A percentile compares a stretch with the other conserved stretches of the same genome.
Evolutionary conservation across 1,140 invertebrate genomes (phyloP).

Genomic region (Scaptomyza graminum): DNA sequence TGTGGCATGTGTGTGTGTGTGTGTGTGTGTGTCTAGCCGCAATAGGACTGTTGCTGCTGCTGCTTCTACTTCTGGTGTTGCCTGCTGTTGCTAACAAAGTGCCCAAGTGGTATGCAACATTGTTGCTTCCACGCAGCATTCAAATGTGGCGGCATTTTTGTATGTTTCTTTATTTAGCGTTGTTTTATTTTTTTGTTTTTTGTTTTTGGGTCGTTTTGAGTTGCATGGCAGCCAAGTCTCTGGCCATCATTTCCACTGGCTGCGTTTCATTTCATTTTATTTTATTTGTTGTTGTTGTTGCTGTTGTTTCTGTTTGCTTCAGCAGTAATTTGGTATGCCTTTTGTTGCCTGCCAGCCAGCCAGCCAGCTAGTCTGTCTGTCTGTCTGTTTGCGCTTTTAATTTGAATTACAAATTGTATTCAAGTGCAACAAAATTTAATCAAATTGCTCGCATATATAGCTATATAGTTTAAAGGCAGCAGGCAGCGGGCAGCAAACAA

Average conservation of each 20-base stretch:
- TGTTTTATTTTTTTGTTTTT: slow-evolving; percentile 33
- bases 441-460: slow-evolving; percentile 61
- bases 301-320: slow-evolving; percentile 51
- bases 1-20: slow-evolving; percentile 6
- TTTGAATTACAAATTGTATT: slow-evolving; percentile 81
- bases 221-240: slow-evolving; percentile 39
- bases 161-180: slow-evolving; percentile 42
- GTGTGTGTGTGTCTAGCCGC: slow-evolving; percentile 31
- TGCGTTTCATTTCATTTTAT: slow-evolving; percentile 74
- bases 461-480: slow-evolving; percentile 50
- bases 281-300: slow-evolving; percentile 26
- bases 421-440: slow-evolving; percentile 69
- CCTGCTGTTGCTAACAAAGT: slow-evolving; percentile 76
- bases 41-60: slow-evolving; percentile 37
- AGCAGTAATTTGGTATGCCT: slow-evolving; percentile 79
- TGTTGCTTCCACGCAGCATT: slow-evolving; percentile 78
- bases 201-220: slow-evolving; percentile 53
- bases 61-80: slow-evolving; percentile 33
- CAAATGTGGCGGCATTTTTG: slow-evolving; percentile 76
- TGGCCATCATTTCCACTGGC: slow-evolving; percentile 78
- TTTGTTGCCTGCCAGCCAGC: slow-evolving; percentile 60
- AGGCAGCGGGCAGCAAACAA: no score
- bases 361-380: slow-evolving; percentile 1
- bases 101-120: slow-evolving; percentile 81
- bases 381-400: slow-evolving; percentile 75